A percentile compares a stretch with the other conserved stretches of the same genome.
These are phyloP conservation scores for Lepidostoma basale DNA, from an alignment of 1,140 invertebrate species.

Conservation along the genomic window DNA sequence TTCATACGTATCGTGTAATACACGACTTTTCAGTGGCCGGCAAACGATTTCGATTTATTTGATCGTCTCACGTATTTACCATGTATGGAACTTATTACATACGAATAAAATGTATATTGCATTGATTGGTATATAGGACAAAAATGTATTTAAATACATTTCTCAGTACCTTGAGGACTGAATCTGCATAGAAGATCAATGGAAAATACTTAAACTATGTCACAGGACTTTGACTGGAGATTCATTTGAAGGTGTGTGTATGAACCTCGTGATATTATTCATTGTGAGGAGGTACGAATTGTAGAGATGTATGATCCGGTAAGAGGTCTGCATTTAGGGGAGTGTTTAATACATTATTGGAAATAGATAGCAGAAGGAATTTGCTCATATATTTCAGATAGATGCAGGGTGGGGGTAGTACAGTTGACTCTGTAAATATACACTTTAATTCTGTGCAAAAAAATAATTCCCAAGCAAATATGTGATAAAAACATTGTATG, in stretches of 20 bases:
- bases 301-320: not conserved
- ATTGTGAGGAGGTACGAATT: not conserved
- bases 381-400: constrained; percentile 13
- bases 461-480: no score
- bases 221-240: not conserved
- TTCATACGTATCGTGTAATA: no score
- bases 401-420: not conserved
- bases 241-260: not conserved
- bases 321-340: not conserved
- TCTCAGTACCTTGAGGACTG: not conserved
- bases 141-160: not conserved
- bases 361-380: constrained; percentile 16
- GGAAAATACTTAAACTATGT: not conserved
- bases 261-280: not conserved
- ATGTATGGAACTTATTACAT: no score
- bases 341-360: constrained; percentile 20
- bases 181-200: not conserved
- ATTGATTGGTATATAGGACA: no score
- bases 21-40: no score
- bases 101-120: no score
- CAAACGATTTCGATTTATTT: no score
- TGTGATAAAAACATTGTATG: no score
- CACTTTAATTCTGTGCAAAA: no score
- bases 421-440: no score
- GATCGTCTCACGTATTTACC: no score